A percentile compares a stretch with the other conserved stretches of the same genome.
Evolutionary conservation across 2,888 invertebrate genomes (phyloP).

Genomic region (Cheilosia variabilis): DNA sequence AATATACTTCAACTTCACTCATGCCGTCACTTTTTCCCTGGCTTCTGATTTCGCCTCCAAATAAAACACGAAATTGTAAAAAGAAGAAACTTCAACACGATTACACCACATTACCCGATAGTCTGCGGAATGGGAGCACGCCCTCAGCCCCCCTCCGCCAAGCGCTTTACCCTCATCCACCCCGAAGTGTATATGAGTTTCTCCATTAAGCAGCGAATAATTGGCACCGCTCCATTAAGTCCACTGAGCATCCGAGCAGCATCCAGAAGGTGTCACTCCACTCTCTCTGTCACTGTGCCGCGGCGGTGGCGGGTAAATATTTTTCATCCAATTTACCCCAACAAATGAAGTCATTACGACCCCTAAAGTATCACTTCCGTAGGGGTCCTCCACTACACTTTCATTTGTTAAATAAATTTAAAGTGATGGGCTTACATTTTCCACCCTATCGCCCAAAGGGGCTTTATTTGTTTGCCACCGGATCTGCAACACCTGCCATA

Average conservation of each 20-base stretch:
- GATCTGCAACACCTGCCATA: constrained; percentile 60
- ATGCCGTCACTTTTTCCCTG: too few species aligned
- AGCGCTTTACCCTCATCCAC: constrained; percentile 10
- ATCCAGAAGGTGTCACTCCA: constrained; percentile 27
- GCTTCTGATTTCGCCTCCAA: too few species aligned
- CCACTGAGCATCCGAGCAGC: constrained; percentile 27
- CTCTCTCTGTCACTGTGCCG: background rate
- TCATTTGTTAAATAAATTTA: constrained; percentile 68
- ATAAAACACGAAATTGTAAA: too few species aligned
- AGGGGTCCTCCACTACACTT: constrained; percentile 13
- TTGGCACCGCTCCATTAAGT: constrained; percentile 56
- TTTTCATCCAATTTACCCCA: constrained; percentile 56
- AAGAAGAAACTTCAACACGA: too few species aligned
- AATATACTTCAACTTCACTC: too few species aligned
- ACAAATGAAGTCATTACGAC: constrained; percentile 60
- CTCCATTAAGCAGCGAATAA: constrained; percentile 34
- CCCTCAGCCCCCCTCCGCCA: too few species aligned
- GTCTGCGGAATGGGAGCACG: too few species aligned
- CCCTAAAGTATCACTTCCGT: constrained; percentile 16
- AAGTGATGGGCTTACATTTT: constrained; percentile 64
- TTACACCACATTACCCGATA: too few species aligned
- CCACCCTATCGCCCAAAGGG: constrained; percentile 37
- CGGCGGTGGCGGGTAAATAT: constrained; percentile 31
- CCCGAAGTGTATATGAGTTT: background rate
- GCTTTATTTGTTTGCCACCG: constrained; percentile 41